A percentile compares a stretch with the other conserved stretches of the same genome.
Evolutionary conservation across 2,113 vertebrate species (phyloP).

Genomic region (Turnix velox): DNA sequence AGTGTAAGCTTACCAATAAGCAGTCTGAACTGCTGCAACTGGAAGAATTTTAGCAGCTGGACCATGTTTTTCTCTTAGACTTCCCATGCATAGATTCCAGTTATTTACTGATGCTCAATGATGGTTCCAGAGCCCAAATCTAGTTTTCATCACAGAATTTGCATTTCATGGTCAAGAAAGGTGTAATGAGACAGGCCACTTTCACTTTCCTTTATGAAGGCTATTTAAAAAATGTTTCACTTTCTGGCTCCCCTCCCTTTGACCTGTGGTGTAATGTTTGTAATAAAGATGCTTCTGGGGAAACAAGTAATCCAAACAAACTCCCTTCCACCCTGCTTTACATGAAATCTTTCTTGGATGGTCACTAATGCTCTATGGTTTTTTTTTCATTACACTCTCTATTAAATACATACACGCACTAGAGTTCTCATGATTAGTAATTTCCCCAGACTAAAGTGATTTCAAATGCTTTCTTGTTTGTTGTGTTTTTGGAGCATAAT

Average conservation of each 20-base stretch:
- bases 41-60: neutral
- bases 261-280: constrained; percentile 59
- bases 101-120: neutral
- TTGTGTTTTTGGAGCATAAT: neutral
- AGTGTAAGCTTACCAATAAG: neutral
- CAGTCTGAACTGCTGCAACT: neutral
- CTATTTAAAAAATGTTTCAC: constrained; percentile 36
- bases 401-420: neutral
- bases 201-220: constrained; percentile 58
- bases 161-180: neutral
- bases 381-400: constrained; percentile 37
- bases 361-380: neutral
- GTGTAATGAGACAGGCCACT: neutral
- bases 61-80: neutral
- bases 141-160: neutral
- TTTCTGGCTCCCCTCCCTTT: constrained; percentile 46
- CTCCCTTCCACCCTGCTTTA: constrained; percentile 43
- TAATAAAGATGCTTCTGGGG: constrained; percentile 53
- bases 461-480: neutral
- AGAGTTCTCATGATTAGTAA: neutral
- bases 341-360: constrained; percentile 49
- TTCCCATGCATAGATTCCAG: neutral
- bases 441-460: neutral
- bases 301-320: constrained; percentile 52
- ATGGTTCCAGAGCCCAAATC: neutral